A percentile compares a stretch with the other conserved stretches of the same genome.
phyloP scores from a whole-genome alignment of 2,888 invertebrate genomes.

The Eretmocerus hayati region DNA sequence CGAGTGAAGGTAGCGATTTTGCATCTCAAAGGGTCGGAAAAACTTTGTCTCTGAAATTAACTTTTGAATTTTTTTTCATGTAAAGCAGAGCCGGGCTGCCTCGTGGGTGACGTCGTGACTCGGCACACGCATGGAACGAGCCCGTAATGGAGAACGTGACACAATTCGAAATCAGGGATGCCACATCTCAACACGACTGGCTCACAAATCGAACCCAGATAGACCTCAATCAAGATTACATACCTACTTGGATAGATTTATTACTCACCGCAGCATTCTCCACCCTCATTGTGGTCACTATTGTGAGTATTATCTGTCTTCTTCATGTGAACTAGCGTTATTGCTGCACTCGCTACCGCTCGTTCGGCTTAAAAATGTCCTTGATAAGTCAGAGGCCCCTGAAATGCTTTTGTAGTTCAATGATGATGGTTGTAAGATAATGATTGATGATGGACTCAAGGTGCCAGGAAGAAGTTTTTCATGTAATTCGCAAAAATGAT shows the following conservation, averaged over 20 bases:
- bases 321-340: too few species aligned
- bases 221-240: too few species aligned
- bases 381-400: too few species aligned
- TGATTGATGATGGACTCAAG: too few species aligned
- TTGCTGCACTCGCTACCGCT: too few species aligned
- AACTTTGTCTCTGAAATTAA: neutral
- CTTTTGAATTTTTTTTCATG: conserved; percentile 1
- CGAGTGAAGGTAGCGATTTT: too few species aligned
- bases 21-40: too few species aligned
- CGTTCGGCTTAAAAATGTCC: too few species aligned
- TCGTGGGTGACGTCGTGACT: conserved; percentile 13
- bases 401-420: too few species aligned
- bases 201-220: conserved; percentile 15
- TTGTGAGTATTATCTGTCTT: conserved; percentile 43
- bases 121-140: conserved; percentile 16
- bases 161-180: conserved; percentile 3
- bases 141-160: conserved; percentile 25
- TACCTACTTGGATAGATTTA: conserved; percentile 39
- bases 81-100: conserved; percentile 7
- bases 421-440: too few species aligned
- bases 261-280: conserved; percentile 40
- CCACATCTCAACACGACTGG: conserved; percentile 16
- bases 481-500: too few species aligned
- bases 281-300: conserved; percentile 43
- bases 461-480: too few species aligned